phyloP scores from a whole-genome alignment of 2,113 vertebrate species.

The Hucho hucho region DNA sequence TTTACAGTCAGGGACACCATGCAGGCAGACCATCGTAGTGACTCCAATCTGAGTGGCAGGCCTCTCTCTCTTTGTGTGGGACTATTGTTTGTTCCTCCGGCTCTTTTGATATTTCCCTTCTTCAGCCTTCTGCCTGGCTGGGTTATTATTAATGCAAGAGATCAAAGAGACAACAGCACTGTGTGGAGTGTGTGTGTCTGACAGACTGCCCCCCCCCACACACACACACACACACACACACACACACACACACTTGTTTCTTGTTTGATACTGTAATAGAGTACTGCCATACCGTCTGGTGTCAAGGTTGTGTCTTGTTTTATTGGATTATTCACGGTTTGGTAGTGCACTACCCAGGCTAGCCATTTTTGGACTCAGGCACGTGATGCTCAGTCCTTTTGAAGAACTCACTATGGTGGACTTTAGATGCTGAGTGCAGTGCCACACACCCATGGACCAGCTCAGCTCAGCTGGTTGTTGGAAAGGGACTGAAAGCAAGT shows the following conservation, averaged over 20 bases:
- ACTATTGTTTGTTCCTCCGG: conserved; percentile 42
- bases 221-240: neutral
- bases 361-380: conserved; percentile 40
- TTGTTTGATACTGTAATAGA: conserved; percentile 22
- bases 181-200: neutral
- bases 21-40: neutral
- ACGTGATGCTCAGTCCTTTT: conserved; percentile 19
- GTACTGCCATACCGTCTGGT: no score
- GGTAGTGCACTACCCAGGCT: conserved; percentile 53
- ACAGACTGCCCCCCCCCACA: neutral
- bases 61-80: neutral
- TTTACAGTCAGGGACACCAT: neutral
- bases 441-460: conserved; percentile 50
- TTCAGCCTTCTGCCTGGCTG: conserved; percentile 41
- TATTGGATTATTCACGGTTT: conserved; percentile 54
- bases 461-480: conserved; percentile 56
- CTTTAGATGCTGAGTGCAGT: conserved; percentile 18
- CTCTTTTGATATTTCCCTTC: conserved; percentile 51
- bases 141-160: conserved; percentile 49
- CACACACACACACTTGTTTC: conserved; percentile 17
- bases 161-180: conserved; percentile 45
- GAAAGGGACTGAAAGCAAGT: conserved; percentile 43
- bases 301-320: neutral
- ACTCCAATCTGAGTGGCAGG: neutral
- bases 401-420: no score